These are phyloP conservation scores for Sebastes schlegelii DNA, from an alignment of 2,113 vertebrate genomes.

Conservation along the genomic window DNA sequence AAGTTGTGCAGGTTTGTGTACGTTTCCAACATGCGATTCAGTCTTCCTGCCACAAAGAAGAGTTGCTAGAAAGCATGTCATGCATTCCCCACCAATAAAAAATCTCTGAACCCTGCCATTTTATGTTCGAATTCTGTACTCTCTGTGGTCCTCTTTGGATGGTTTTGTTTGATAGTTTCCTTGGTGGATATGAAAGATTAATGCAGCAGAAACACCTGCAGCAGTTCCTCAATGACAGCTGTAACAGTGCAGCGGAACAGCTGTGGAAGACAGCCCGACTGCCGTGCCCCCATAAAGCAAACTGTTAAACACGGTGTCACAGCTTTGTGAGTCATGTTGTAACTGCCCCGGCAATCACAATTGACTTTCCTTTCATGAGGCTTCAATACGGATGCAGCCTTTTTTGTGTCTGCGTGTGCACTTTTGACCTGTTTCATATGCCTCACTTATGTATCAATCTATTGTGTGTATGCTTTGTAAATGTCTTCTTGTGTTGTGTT, in stretches of 20 bases:
- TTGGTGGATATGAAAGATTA: slow-evolving; percentile 80
- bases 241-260: slow-evolving; percentile 72
- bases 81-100: slow-evolving; percentile 6
- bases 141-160: slow-evolving; percentile 72
- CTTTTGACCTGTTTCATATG: slow-evolving; percentile 13
- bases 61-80: slow-evolving; percentile 72
- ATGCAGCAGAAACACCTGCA: slow-evolving; percentile 81
- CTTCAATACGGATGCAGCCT: not conserved
- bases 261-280: slow-evolving; percentile 62
- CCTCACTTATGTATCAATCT: not conserved
- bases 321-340: slow-evolving; percentile 62
- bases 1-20: slow-evolving; percentile 1
- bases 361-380: slow-evolving; percentile 45
- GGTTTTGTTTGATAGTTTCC: slow-evolving; percentile 77
- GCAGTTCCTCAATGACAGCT: slow-evolving; percentile 81
- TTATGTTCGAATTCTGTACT: slow-evolving; percentile 55
- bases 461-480: not conserved
- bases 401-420: not conserved
- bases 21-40: slow-evolving; percentile 40
- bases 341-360: slow-evolving; percentile 53
- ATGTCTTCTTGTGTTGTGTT: not conserved
- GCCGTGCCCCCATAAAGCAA: slow-evolving; percentile 60
- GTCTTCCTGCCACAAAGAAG: slow-evolving; percentile 35
- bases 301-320: slow-evolving; percentile 59
- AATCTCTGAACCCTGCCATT: slow-evolving; percentile 60